Base-by-base conservation (phyloP, 2,797 vertebrate species). In the Phataginus tricuspis region DNA sequence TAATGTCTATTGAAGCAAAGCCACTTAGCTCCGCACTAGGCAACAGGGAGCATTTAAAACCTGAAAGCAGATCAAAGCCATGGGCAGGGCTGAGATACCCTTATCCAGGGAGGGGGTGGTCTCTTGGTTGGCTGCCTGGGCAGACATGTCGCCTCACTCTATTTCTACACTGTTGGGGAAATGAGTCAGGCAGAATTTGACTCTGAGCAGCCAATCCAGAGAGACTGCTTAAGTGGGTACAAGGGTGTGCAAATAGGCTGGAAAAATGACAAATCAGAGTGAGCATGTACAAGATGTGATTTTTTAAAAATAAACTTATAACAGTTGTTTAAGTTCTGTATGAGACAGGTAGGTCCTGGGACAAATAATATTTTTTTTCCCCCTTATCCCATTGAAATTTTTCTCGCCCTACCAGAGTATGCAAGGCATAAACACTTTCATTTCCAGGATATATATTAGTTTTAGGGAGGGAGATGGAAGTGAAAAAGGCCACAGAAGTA, bases 1-100 rank as follows among this genome's bases (percentile, higher is more conserved):
- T 98, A 98, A 98, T 98, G 98, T 99, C 98, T 99, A 96, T 98
- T 98, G 98, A 98, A 98, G 91, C 88, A 72, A 91, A 97, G 97
- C 93, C 95, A 12, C 93, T 96, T 94, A 96, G 96, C 96, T 98
- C 96, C 86, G 91, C 95, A 97, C 78, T 90, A 97, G 96, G 97
- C 97, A 97, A 98, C 96, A 97, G 98, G 97, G 97, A 97, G 64
- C 96, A 97, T 97, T 98, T 98, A 97, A 98, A 98, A 98, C 98
- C 96, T 92, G 90, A 98, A 96, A 97, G 72, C 90, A 84, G 97
- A 98, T 98, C 98, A 98, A 98, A 98, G 97, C 55, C 57, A 12
- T 37, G 63, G 97, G 94, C 82, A 71, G 92, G 68, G 86, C 71
- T 94, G 93, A 84, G 94, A 96, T 96, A 78, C 86, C 95, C 2